Conservation (phyloP, 2,888 invertebrate species). For the Ormyrus nitidulus region DNA sequence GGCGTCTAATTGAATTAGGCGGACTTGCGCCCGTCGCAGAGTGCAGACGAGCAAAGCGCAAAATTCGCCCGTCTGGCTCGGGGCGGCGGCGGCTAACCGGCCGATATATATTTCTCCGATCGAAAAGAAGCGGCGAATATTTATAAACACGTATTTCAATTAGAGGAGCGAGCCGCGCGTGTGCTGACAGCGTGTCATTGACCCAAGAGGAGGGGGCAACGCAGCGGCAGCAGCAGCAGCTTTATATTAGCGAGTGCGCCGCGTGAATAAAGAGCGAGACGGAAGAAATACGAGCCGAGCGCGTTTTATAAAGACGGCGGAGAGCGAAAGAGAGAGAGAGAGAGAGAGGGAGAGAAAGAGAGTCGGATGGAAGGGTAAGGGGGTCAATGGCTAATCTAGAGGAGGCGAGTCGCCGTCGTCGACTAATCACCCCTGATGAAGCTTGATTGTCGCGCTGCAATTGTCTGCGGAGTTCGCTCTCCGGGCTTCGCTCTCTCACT, state of each 20-base stretch:
- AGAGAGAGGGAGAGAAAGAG: slow-evolving; percentile 13
- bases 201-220: neutral
- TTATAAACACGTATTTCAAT: slow-evolving; percentile 38
- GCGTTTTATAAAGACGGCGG: neutral
- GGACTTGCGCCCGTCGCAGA: neutral
- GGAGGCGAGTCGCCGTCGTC: slow-evolving; percentile 60
- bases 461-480: slow-evolving; percentile 58
- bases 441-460: slow-evolving; percentile 66
- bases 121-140: slow-evolving; percentile 2
- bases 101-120: neutral
- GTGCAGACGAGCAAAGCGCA: slow-evolving; percentile 12
- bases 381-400: slow-evolving; percentile 64
- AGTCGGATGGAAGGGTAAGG: slow-evolving; percentile 57
- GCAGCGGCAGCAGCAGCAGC: neutral
- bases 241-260: slow-evolving; percentile 29
- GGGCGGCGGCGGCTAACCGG: neutral
- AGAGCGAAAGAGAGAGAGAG: slow-evolving; percentile 17
- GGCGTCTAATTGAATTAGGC: slow-evolving; percentile 3
- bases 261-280: slow-evolving; percentile 43
- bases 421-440: slow-evolving; percentile 68
- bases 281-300: slow-evolving; percentile 37
- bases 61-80: slow-evolving; percentile 20
- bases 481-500: slow-evolving; percentile 2
- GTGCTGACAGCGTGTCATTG: neutral
- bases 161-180: neutral